These are phyloP conservation scores for Sebastiscus albofasciatus DNA, from an alignment of 2,797 vertebrate genomes.

Conservation along the genomic window DNA sequence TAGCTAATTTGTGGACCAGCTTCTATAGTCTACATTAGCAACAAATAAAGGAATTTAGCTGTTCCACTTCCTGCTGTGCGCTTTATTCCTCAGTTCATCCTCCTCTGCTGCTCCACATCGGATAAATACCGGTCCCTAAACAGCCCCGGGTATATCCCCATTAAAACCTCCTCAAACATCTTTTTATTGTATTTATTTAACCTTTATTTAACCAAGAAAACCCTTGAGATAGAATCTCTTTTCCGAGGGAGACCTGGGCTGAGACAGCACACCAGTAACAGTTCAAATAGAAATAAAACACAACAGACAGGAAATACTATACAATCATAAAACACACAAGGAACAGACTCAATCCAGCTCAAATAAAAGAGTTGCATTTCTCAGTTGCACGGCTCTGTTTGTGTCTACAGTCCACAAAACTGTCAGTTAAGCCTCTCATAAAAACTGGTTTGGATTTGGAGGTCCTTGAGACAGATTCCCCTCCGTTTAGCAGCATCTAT, in stretches of 20 bases:
- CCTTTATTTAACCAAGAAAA: not conserved
- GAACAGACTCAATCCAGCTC: not conserved
- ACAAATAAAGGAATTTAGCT: not conserved
- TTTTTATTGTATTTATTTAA: not conserved
- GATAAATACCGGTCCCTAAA: not conserved
- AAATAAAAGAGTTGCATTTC: not conserved
- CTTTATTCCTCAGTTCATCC: not conserved
- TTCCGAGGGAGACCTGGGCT: not conserved
- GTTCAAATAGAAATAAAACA: not conserved
- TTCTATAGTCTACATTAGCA: not conserved
- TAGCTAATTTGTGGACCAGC: not conserved
- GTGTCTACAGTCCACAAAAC: not conserved
- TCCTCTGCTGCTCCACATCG: not conserved
- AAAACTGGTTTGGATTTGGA: not conserved
- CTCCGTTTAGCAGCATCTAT: not conserved
- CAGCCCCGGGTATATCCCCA: not conserved
- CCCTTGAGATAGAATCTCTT: not conserved
- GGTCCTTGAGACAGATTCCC: not conserved
- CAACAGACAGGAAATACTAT: not conserved
- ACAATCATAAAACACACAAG: not conserved
- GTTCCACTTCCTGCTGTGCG: not conserved
- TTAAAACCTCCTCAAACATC: constrained; percentile 19
- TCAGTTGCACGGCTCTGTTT: not conserved
- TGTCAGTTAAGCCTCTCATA: not conserved
- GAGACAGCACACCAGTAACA: not conserved